Percentiles rank a stretch among this genome's conserved stretches.
These are phyloP conservation scores for Adrianichthys oophorus DNA, from an alignment of 2,797 vertebrate genomes.

Conservation along the genomic window DNA sequence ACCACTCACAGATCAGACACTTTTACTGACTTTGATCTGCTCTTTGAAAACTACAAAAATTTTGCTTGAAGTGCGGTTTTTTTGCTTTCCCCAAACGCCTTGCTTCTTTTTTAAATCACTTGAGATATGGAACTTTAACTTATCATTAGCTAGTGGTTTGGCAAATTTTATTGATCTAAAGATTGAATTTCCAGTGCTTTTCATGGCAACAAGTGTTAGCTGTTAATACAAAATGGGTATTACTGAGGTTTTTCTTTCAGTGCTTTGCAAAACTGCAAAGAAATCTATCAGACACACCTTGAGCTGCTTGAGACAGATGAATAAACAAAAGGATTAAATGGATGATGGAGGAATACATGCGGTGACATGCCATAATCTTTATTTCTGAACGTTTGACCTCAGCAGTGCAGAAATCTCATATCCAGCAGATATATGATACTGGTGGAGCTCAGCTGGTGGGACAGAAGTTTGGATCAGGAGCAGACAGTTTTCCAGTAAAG, in stretches of 20 bases:
- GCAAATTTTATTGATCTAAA: too few relatives aligned
- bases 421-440: conserved; percentile 13
- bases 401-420: conserved; percentile 14
- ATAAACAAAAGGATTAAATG: neutral
- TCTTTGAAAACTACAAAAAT: neutral
- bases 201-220: too few relatives aligned
- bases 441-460: conserved; percentile 6
- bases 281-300: neutral
- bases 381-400: conserved; percentile 31
- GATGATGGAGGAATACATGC: neutral
- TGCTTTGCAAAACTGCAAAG: too few relatives aligned
- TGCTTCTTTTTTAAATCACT: neutral
- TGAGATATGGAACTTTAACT: neutral
- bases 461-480: conserved; percentile 21
- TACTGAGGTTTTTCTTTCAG: too few relatives aligned
- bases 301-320: neutral
- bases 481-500: conserved; percentile 22
- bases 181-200: neutral
- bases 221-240: too few relatives aligned
- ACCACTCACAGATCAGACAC: neutral
- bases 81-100: neutral
- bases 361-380: conserved; percentile 4
- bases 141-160: neutral
- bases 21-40: neutral
- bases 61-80: accelerated